Conservation (phyloP, 1,140 invertebrate genomes). For the Panonychus citri region DNA sequence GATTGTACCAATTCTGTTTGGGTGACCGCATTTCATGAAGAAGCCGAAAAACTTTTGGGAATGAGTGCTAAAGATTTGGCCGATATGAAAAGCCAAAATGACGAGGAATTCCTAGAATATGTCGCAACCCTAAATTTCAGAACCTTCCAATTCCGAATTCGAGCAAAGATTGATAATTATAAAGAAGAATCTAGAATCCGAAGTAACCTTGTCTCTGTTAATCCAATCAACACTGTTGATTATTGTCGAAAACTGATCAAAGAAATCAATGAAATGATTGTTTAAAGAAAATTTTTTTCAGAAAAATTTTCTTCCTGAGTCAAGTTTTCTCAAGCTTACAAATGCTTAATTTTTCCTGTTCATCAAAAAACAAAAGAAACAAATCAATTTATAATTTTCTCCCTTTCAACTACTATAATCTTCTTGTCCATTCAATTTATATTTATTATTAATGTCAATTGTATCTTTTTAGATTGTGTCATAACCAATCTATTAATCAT, state of each 20-base stretch:
- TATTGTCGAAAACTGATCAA: background rate
- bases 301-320: too few species aligned
- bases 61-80: conserved; percentile 16
- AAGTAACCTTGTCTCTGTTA: background rate
- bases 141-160: conserved; percentile 49
- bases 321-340: too few species aligned
- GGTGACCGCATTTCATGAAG: conserved; percentile 68
- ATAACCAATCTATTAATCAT: too few species aligned
- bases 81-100: conserved; percentile 19
- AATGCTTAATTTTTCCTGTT: too few species aligned
- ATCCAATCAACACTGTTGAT: background rate
- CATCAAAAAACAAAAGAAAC: too few species aligned
- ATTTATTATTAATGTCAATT: too few species aligned
- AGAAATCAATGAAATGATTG: background rate
- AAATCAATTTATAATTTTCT: too few species aligned
- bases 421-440: too few species aligned
- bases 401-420: too few species aligned
- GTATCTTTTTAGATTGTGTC: too few species aligned
- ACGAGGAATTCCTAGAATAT: conserved; percentile 29
- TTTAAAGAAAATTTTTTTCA: too few species aligned
- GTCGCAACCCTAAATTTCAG: conserved; percentile 51
- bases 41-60: conserved; percentile 53
- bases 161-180: conserved; percentile 66
- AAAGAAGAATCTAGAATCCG: conserved; percentile 56
- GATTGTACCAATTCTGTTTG: conserved; percentile 59